These are phyloP conservation scores for Psammodynastes pulverulentus DNA, from an alignment of 2,113 vertebrate species.

Conservation along the genomic window DNA sequence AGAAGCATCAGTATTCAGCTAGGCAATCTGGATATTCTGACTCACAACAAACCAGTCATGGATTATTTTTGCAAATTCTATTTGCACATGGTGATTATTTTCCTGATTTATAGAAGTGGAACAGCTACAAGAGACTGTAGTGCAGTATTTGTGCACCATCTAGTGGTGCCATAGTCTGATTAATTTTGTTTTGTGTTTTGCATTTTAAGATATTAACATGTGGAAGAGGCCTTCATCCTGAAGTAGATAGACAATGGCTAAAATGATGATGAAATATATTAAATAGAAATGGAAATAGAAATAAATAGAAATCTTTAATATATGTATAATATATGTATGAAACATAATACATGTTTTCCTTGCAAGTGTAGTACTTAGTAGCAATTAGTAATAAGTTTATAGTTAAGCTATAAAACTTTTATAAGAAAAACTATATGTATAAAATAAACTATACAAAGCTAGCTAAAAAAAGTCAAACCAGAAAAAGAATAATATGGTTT, in stretches of 20 bases:
- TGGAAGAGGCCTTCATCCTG: too few species aligned
- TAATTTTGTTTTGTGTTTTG: not conserved
- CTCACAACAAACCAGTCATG: not conserved
- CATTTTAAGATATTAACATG: not conserved
- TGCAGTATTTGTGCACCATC: conserved; percentile 61
- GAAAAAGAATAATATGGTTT: not conserved
- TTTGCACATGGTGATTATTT: rapidly evolving
- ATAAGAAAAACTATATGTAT: not conserved
- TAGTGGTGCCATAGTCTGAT: conserved; percentile 41
- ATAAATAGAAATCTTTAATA: not conserved
- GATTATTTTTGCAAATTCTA: not conserved
- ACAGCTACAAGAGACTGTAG: not conserved
- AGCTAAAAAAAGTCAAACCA: not conserved
- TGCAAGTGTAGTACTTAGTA: not conserved
- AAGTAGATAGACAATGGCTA: too few species aligned
- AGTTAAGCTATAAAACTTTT: not conserved
- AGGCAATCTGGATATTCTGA: not conserved
- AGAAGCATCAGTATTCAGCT: not conserved
- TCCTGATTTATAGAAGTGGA: not conserved
- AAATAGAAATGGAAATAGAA: not conserved
- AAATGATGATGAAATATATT: not conserved
- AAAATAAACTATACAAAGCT: not conserved
- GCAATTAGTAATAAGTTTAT: not conserved
- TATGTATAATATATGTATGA: not conserved
- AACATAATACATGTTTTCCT: not conserved